Evolutionary conservation across 2,797 vertebrate species (phyloP).

Genomic region (Micropoecilia bifurca): DNA sequence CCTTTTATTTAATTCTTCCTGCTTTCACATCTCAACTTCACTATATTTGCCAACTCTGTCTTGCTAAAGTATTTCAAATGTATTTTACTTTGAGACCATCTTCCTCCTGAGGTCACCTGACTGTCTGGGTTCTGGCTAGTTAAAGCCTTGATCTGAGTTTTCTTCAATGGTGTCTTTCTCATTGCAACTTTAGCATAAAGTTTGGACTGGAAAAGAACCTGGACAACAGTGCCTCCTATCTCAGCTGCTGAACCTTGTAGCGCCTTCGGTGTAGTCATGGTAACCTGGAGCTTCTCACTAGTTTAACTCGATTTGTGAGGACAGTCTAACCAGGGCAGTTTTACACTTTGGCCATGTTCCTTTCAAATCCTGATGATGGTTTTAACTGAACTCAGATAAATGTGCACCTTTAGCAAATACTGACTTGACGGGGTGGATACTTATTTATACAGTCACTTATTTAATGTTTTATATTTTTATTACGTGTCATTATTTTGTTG

Average conservation of each 20-base stretch:
- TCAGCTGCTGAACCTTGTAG: neutral
- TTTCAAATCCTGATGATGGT: neutral
- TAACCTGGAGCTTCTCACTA: neutral
- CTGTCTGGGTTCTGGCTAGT: neutral
- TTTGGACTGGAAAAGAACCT: neutral
- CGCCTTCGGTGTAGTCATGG: neutral
- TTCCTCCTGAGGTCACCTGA: neutral
- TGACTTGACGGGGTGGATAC: neutral
- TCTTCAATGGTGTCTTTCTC: neutral
- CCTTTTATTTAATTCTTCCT: neutral
- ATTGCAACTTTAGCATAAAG: neutral
- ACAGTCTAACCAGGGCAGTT: neutral
- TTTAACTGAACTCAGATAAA: neutral
- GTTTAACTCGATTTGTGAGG: neutral
- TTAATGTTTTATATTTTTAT: neutral
- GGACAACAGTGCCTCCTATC: neutral
- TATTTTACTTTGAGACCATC: neutral
- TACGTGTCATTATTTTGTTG: neutral
- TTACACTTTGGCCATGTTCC: neutral
- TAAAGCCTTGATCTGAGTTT: neutral
- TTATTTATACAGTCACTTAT: neutral
- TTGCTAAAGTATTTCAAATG: neutral
- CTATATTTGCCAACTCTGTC: neutral
- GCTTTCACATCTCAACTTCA: neutral
- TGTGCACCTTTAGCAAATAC: too few relatives aligned